Base-by-base conservation (phyloP, 2,888 invertebrate genomes). In the Drosophila koepferae region DNA sequence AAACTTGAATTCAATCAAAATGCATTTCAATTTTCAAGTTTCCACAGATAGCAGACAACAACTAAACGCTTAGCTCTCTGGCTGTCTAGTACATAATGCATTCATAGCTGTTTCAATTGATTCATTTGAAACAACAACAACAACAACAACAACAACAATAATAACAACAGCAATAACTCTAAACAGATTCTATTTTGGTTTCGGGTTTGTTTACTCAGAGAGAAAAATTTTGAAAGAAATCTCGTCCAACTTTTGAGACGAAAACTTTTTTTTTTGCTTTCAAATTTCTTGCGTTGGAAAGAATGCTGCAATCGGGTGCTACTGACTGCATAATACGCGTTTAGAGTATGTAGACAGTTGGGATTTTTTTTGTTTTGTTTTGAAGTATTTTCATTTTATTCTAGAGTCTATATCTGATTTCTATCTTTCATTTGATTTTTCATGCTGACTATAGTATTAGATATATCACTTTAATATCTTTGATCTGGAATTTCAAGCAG, bases 141-240 rank as follows among this genome's bases (percentile, higher is more conserved):
- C 5, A 40, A 28, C 18, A 34, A 34, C 8, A 38, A 14, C 31
- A 41, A 28, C 12, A 54, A 41, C 14, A 31, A 34, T 34, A 4
- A 38, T 2, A 38, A 5, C 2, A 63, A 3, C 23, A 41, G 20
- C 44, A 41, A 28, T 10, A 48, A 36, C 20, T 61, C 55, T 61
- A 56, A 72, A 71, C 65, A 36, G 34, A 65, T 56, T 61, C 72
- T 72, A 59, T 74, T 74, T 62, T 23, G 23, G 53, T 46, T 41
- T 23, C 38, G 43, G 18, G 46, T 46, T 34, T 69, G 63, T 72
- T 69, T 69, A 69, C 44, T 12, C 61, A 51, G 40, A 40, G 38
- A 1, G 5, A 46, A 49, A 60, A 60, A 51, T 20, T 20, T 51
- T 23, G 23, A 18, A 28, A 20, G 28, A 51, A 61, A 61, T 51